phyloP scores from a whole-genome alignment of 2,888 invertebrate genomes.

The Malachius bipustulatus region DNA sequence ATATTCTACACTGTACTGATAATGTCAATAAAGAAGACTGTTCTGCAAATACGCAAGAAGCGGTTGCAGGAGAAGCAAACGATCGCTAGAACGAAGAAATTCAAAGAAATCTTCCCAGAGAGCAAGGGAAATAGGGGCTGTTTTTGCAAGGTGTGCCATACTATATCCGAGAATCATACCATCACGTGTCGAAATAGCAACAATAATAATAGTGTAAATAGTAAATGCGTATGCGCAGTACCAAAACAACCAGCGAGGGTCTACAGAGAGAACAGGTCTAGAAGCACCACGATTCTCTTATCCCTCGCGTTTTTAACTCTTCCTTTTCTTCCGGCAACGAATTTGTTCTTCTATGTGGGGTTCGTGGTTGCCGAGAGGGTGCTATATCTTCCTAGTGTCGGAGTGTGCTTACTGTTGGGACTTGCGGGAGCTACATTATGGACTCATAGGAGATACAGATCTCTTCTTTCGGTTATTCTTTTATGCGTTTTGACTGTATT shows the following conservation, averaged over 20 bases:
- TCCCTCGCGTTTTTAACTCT: slow-evolving; percentile 69
- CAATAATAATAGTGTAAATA: slow-evolving; percentile 55
- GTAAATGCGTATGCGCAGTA: slow-evolving; percentile 39
- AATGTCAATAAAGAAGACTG: no score
- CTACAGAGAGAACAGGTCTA: slow-evolving; percentile 15
- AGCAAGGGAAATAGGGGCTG: slow-evolving; percentile 27
- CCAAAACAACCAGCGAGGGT: slow-evolving; percentile 11
- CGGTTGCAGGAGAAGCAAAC: slow-evolving; percentile 15
- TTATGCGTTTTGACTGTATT: slow-evolving; percentile 51
- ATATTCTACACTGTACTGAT: slow-evolving; percentile 54
- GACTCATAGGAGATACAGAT: slow-evolving; percentile 34
- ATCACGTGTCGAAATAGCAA: slow-evolving; percentile 57
- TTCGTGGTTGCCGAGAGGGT: slow-evolving; percentile 96
- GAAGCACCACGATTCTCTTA: slow-evolving; percentile 31
- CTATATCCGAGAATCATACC: slow-evolving; percentile 55
- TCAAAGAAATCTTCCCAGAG: not conserved
- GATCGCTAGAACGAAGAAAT: slow-evolving; percentile 18
- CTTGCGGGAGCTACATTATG: slow-evolving; percentile 52
- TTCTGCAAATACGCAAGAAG: not conserved
- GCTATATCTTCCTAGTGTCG: slow-evolving; percentile 91
- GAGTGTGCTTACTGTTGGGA: slow-evolving; percentile 81
- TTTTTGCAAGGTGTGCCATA: slow-evolving; percentile 57
- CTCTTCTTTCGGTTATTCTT: slow-evolving; percentile 39
- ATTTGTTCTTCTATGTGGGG: slow-evolving; percentile 94
- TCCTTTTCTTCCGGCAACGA: slow-evolving; percentile 92